Evolutionary conservation across 2,888 invertebrate genomes (phyloP), one percentile per base, ranked within the genome.

Genomic region (Danaus chrysippus): DNA sequence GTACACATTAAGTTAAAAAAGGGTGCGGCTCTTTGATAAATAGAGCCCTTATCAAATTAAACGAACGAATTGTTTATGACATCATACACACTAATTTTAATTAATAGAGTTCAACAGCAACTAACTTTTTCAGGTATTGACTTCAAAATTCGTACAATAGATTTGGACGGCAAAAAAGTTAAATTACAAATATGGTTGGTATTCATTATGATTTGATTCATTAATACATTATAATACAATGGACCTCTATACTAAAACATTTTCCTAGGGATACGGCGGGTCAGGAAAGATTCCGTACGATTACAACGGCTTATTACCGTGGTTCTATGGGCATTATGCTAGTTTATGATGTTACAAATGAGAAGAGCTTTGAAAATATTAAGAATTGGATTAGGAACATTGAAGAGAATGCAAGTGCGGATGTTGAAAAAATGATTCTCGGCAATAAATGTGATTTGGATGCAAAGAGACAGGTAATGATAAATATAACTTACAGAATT

Each of bases 311-410:
- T n/a, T 99, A 99, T 84, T 99, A 99, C 91, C 94, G 99, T 74
- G 99, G 99, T 57, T 99, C 99, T 53, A 99, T 99, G 99, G 99
- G 99, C 66, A 99, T 99, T 73, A 98, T 99, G 98, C 93, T 99
- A 71, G 99, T 99, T 46, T 99, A 99, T 87, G 99, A 99, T 89
- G 99, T 99, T 73, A 99, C 99, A 75, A 99, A 98, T 91, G 99
- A 98, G 82, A 99, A 99, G 91, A 98, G 98, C 75, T 99, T 99
- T 91, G 98, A 99, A 87, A 99, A 99, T 83, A 99, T 99, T 63
- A 97, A 98, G 83, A 99, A 99, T 85, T 99, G 99, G 99, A 98
- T 99, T 73, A 93, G 99, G 78, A 99, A 99, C 90, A 99, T 99
- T 80, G 99, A 99, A 85, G 99, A 99, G 91, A 98, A 99, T 92